Evolutionary conservation across 2,797 vertebrate genomes (phyloP), one percentile per base, ranked within the genome.

Genomic region (Falco novaeseelandiae): DNA sequence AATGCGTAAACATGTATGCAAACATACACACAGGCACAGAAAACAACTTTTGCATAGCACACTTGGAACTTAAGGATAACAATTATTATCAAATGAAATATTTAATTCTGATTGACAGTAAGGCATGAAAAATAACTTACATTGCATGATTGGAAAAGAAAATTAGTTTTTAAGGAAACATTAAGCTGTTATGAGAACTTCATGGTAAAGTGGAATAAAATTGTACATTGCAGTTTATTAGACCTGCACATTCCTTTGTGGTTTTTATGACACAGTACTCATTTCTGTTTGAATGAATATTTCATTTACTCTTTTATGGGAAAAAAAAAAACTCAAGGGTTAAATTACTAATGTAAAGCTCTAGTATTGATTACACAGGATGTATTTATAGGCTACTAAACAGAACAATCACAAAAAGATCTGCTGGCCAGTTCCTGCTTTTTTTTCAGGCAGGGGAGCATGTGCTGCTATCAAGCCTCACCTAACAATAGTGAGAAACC

Each of bases 101-200:
- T 48, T 83, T 90, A 86, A 87, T 96, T 98, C 51, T 96, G 63
- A 94, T 65, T 90, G 76, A 85, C 13, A 84, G 55, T 7, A 71
- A n/a, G 59, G 19, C n/a, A 77, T 32, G 30, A 93, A 97, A 97
- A 97, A 81, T 86, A 74, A 92, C 18, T 91, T 92, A 80, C 42
- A 86, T 67, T 77, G 29, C 21, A 83, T 51, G 12, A 8, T 4
- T 82, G 29, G 42, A 54, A 92, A 93, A 63, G 10, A 62, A 61
- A 87, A 86, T 26, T 5, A 51, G 2, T 14, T 77, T 87, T 94
- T 79, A 66, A 88, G 16, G 52, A 93, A 67, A 92, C 12, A 7
- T 54, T 83, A 70, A 72, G 73, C 59, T 91, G 10, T 52, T 87
- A 21, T 84, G 12, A 96, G 57, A 85, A 70, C 21, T 65, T 94